These are phyloP conservation scores for Alviniconcha marisindica DNA, from an alignment of 1,140 invertebrate species.

Conservation along the genomic window DNA sequence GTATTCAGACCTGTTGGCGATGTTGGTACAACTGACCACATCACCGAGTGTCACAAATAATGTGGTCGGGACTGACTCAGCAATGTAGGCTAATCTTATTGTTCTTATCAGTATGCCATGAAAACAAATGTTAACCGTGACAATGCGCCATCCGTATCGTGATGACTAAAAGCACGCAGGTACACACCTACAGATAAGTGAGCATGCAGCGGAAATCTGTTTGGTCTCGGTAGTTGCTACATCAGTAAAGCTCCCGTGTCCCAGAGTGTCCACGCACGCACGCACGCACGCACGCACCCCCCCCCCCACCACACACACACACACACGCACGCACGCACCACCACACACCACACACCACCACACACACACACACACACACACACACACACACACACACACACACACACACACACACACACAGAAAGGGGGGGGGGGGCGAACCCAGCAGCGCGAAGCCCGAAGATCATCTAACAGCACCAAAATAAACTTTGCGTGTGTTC, in stretches of 20 bases:
- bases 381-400: slow-evolving; percentile 1
- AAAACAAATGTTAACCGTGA: too few species aligned
- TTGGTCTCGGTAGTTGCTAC: neutral
- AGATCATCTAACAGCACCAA: too few species aligned
- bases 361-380: slow-evolving; percentile 21
- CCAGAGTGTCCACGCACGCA: neutral
- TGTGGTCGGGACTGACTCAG: too few species aligned
- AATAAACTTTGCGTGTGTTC: too few species aligned
- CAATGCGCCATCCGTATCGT: neutral
- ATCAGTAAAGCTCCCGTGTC: neutral
- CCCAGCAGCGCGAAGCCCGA: too few species aligned
- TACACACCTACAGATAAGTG: neutral
- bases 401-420: neutral
- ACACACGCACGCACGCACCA: neutral
- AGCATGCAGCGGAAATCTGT: neutral
- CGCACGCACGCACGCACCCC: neutral
- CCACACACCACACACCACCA: neutral
- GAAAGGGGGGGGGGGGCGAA: too few species aligned
- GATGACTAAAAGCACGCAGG: neutral
- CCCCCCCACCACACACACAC: neutral
- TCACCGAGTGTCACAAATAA: too few species aligned
- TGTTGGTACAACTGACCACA: too few species aligned
- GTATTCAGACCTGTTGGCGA: too few species aligned
- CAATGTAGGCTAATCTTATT: too few species aligned
- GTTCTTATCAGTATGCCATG: too few species aligned